Base-by-base conservation (phyloP, 2,888 invertebrate species). In the Agrypnus murinus region DNA sequence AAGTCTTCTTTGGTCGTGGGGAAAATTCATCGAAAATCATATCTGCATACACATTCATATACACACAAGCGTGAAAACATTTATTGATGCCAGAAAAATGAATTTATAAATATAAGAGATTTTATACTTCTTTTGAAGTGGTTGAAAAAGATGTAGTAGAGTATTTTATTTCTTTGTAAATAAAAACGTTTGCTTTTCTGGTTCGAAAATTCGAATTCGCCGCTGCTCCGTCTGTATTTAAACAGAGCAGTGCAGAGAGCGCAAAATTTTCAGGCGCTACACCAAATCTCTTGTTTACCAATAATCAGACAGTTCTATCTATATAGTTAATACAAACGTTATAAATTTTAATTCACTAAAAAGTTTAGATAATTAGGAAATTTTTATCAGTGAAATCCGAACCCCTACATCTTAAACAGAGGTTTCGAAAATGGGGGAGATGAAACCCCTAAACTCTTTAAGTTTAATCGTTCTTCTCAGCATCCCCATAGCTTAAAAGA, bases 371-470 rank as follows among this genome's bases (percentile, higher is more conserved):
- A 15, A 43, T 15, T 14, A 43, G 14, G 12, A 43, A 43, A 14
- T 25, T 15, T 43, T 43, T 43, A 43, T 43, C 43, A 43, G 14
- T 1, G 8, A 43, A n/a, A 43, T 43, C 43, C 7, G 43, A 25
- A 43, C 43, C 14, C 14, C 43, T 7, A 43, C 14, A 14, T 15
- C 43, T 43, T 43, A 12, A 14, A 3, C n/a, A 43, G 43, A 38
- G 12, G 38, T 38, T 43, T 43, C 14, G 43, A 8, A 14, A 43
- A 43, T 14, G 43, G 43, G n/a, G 43, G 43, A 43, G 43, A 43
- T 43, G 43, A 43, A 43, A 43, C 43, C 43, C 43, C n/a, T n/a
- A n/a, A n/a, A n/a, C n/a, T 43, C 43, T 14, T 43, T 43, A 43
- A 43, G 43, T 43, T 43, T 43, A 43, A 43, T 43, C 43, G 43